Base-by-base conservation (phyloP, 2,888 invertebrate species). In the Masnerella sp. region DNA sequence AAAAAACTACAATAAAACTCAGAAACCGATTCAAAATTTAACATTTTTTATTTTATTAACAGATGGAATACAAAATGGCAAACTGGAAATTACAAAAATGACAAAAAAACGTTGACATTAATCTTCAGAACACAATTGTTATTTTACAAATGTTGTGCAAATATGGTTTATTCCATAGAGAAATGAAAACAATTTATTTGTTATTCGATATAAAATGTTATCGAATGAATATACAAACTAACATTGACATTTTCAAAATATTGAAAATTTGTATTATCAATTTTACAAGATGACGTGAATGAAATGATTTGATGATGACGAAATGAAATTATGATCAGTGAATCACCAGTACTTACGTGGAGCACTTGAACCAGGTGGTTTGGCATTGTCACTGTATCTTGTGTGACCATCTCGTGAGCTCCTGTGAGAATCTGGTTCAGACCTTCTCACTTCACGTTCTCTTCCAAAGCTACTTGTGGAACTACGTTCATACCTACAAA, bases 381-480 rank as follows among this genome's bases (percentile, higher is more conserved):
- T 87, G 36, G 86, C 83, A 59, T 82, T 86, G 40, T 87, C 87
- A 34, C 81, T 82, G 64, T 87, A 87, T 61, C 87, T 83, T 0
- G 84, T 75, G 49, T 86, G 87, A 58, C 81, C 81, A 45, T 87
- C 87, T 62, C 87, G 77, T 18, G 86, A 84, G 69, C 84, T 85
- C 80, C 87, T 80, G 65, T 87, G 86, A 0, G 83, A 81, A 51
- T 87, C 87, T 1, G 83, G 77, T 2, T 87, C 87, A 5, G 84
- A 82, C 76, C 87, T 81, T 64, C 87, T 82, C 38, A 87, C 85
- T 65, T 87, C 87, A 12, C 87, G 84, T 22, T 87, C 87, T 7
- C 87, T 85, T 5, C 82, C 80, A 47, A 84, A 87, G 5, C 79
- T 78, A 9, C 80, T 71, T 2, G 70, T 40, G 2, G 80, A 64